These are phyloP conservation scores for Drosophila nigromelanica DNA, from an alignment of 1,140 invertebrate genomes.

Conservation along the genomic window DNA sequence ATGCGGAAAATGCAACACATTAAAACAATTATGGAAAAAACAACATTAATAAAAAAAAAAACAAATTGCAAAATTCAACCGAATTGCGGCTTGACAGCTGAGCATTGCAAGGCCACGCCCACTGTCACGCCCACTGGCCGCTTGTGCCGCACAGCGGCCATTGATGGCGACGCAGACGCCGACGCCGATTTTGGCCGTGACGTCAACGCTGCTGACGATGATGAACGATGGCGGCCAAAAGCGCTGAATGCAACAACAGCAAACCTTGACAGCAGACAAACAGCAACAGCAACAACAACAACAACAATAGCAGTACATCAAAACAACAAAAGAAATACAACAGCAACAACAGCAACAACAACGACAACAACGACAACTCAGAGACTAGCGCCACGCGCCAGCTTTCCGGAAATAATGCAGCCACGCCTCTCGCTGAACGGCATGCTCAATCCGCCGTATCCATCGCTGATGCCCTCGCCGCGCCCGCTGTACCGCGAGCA, in stretches of 20 bases:
- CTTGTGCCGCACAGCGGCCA: constrained; percentile 49
- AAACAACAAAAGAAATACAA: constrained; percentile 29
- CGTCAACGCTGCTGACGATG: constrained; percentile 44
- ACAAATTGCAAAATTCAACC: constrained; percentile 27
- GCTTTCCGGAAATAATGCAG: constrained; percentile 78
- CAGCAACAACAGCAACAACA: constrained; percentile 30
- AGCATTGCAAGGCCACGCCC: constrained; percentile 39
- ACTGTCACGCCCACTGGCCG: constrained; percentile 43
- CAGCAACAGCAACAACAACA: constrained; percentile 28
- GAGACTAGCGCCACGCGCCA: constrained; percentile 65
- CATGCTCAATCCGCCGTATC: constrained; percentile 73
- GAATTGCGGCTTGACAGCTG: constrained; percentile 35
- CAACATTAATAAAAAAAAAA: background rate
- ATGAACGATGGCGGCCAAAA: constrained; percentile 56
- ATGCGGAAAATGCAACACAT: constrained; percentile 27
- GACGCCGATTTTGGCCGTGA: constrained; percentile 8
- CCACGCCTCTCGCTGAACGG: constrained; percentile 81
- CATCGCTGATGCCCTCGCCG: constrained; percentile 79
- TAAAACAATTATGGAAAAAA: constrained; percentile 21
- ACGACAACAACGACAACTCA: constrained; percentile 34
- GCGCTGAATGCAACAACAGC: constrained; percentile 33
- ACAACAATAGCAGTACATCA: constrained; percentile 28
- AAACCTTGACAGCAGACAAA: constrained; percentile 52
- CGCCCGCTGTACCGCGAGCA: constrained; percentile 75
- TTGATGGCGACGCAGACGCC: constrained; percentile 35